These are phyloP conservation scores for Gallinago paraguaiae DNA, from an alignment of 2,113 vertebrate genomes.

Conservation along the genomic window DNA sequence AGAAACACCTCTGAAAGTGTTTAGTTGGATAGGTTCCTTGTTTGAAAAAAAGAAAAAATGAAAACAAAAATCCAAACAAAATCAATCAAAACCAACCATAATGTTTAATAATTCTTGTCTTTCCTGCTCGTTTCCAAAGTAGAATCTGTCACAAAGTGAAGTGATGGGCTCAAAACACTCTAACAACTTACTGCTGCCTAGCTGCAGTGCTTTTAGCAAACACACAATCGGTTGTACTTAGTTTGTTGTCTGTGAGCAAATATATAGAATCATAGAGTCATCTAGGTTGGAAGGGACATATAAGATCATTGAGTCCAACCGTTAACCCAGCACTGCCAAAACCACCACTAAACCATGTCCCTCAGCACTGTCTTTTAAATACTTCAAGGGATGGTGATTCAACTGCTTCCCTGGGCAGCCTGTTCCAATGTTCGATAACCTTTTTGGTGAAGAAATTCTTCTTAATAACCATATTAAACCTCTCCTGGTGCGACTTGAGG, in stretches of 20 bases:
- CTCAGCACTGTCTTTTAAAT: background rate
- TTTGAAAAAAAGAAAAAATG: background rate
- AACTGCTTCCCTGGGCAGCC: background rate
- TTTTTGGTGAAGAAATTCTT: background rate
- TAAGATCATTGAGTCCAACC: background rate
- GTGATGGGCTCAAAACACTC: background rate
- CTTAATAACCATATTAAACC: background rate
- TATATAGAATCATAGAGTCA: background rate
- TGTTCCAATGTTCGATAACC: background rate
- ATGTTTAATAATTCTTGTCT: background rate
- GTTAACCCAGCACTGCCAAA: background rate
- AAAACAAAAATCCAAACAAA: background rate
- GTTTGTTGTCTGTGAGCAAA: background rate
- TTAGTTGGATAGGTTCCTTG: background rate
- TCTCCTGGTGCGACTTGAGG: background rate
- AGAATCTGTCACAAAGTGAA: background rate
- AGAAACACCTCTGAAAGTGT: background rate
- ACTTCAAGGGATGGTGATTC: background rate
- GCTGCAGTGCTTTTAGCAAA: background rate
- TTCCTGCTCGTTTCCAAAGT: background rate
- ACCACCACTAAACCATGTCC: background rate
- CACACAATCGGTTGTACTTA: accelerated
- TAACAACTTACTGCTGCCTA: background rate
- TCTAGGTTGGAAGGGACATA: background rate
- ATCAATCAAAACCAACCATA: accelerated